Conservation (phyloP, 2,113 vertebrate genomes). For the Xiphophorus hellerii region DNA sequence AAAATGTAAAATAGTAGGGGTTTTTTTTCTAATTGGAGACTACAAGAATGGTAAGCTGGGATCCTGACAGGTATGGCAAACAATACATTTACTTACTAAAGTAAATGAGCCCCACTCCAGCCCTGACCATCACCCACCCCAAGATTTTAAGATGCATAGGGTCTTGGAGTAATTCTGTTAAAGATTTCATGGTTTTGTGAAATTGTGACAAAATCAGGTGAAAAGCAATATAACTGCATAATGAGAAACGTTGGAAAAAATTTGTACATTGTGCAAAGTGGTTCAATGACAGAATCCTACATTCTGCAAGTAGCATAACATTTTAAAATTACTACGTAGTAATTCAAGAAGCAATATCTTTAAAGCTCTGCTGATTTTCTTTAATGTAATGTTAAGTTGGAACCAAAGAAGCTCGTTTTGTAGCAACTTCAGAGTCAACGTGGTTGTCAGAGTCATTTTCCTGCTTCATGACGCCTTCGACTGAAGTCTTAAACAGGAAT, state of each 20-base stretch:
- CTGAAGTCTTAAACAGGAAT: background rate
- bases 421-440: background rate
- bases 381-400: background rate
- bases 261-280: background rate
- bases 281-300: background rate
- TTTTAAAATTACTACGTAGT: background rate
- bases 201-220: background rate
- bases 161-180: no score
- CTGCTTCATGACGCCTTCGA: background rate
- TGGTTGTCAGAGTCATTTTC: background rate
- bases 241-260: background rate
- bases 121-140: no score
- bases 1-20: no score
- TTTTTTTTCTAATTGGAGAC: background rate
- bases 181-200: no score
- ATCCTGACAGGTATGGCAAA: background rate
- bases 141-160: no score
- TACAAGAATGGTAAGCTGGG: background rate
- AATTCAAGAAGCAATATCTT: no score
- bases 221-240: background rate
- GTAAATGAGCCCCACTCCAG: no score
- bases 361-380: no score
- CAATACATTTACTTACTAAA: background rate
- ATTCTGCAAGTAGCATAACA: background rate
- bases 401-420: background rate